Evolutionary conservation across 2,888 invertebrate species (phyloP).

Genomic region (Phania funesta): DNA sequence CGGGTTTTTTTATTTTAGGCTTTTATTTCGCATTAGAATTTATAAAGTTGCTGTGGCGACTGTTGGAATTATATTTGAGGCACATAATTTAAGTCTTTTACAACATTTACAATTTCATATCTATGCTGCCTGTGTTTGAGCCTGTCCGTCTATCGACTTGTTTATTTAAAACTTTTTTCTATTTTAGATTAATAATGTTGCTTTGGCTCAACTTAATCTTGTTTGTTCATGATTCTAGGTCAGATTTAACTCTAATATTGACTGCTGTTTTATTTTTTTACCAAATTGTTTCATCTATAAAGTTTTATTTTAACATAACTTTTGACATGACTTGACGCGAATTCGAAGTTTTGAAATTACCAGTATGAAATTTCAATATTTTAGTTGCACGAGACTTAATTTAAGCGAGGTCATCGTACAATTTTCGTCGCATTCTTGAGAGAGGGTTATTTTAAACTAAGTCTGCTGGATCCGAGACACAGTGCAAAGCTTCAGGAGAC

Average conservation of each 20-base stretch:
- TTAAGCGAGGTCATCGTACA: no score
- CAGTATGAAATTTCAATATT: neutral
- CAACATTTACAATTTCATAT: slow-evolving; percentile 47
- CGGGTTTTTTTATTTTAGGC: slow-evolving; percentile 5
- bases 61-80: slow-evolving; percentile 32
- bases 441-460: no score
- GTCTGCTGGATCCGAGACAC: no score
- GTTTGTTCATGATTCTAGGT: slow-evolving; percentile 62
- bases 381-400: neutral
- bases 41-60: slow-evolving; percentile 48
- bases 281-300: slow-evolving; percentile 13
- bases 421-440: no score
- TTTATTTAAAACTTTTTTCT: slow-evolving; percentile 9
- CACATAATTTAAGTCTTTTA: slow-evolving; percentile 48
- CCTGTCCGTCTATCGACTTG: slow-evolving; percentile 20
- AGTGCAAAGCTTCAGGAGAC: no score
- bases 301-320: slow-evolving; percentile 33
- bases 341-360: neutral
- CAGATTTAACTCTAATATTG: slow-evolving; percentile 61
- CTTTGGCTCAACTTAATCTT: slow-evolving; percentile 41
- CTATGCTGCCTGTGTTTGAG: neutral
- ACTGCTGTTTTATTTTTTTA: slow-evolving; percentile 25
- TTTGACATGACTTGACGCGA: slow-evolving; percentile 50
- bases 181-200: slow-evolving; percentile 50
- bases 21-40: slow-evolving; percentile 12